Base-by-base conservation (phyloP, 2,888 invertebrate genomes). In the Crepidodera aurea region DNA sequence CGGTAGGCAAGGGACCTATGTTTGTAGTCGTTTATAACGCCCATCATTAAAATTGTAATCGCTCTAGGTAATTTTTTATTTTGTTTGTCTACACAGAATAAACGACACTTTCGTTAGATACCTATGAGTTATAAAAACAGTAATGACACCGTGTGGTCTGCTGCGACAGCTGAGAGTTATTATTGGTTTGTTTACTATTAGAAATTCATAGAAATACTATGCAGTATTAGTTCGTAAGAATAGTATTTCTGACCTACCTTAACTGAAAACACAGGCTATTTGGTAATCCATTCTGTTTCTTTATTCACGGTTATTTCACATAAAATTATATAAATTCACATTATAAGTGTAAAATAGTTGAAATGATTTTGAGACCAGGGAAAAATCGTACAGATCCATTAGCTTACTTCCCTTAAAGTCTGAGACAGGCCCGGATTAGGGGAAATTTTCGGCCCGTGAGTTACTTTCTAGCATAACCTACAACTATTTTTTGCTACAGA, bases 1-100 rank as follows among this genome's bases (percentile, higher is more conserved):
- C 37, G 50, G 54, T 58, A 60, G 58, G 50, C 57, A 57, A 62
- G 44, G 60, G 57, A 39, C 25, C 8, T 18, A 39, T 12, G 51
- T 32, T 12, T 13, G 2, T 32, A 13, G 7, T 50, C 16, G 12
- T 34, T n/a, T 51, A 29, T 50, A 29, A 13, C 34, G 13, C 34
- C 16, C 51, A 19, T 51, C 22, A 34, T 34, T 51, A 18, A 32
- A 51, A 16, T 34, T 29, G 16, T 44, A 44, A 22, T 22, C 19
- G 48, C 27, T 48, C 27, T 16, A 13, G 10, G 19, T 27, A 8
- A n/a, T 27, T 27, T 48, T 48, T 25, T 48, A 10, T 27, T 15
- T 16, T 27, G 12, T 12, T 25, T 13, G 13, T 48, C 13, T 27
- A 42, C 42, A 42, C 42, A 8, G 42, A 7, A 8, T 19, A 42